phyloP scores from a whole-genome alignment of 2,113 vertebrate species.

The Aplodontia rufa region DNA sequence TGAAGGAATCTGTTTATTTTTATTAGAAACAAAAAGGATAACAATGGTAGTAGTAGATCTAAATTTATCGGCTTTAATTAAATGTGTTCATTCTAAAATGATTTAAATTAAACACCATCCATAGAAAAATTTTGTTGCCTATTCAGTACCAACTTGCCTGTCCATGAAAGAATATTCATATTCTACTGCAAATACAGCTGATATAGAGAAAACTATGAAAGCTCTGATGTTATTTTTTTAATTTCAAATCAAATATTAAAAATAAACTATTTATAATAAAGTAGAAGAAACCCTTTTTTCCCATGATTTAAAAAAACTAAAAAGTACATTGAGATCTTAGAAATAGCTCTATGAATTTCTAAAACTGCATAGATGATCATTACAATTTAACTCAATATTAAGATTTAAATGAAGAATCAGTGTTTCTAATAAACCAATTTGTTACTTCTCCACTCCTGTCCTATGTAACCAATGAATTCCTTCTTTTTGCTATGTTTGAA shows the following conservation, averaged over 20 bases:
- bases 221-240: constrained; percentile 53
- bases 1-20: not conserved
- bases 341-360: constrained; percentile 3
- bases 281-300: not conserved
- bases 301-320: not conserved
- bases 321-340: not conserved
- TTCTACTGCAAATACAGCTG: constrained; percentile 61
- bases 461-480: not conserved
- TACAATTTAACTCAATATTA: not conserved
- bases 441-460: not conserved
- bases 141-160: constrained; percentile 76
- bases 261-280: not conserved
- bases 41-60: not conserved
- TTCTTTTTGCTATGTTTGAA: not conserved
- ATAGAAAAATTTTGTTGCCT: constrained; percentile 70
- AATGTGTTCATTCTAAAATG: constrained; percentile 73
- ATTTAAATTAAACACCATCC: constrained; percentile 70
- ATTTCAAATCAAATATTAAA: constrained; percentile 52
- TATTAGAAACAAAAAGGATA: not conserved
- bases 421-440: not conserved
- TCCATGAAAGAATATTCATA: constrained; percentile 65
- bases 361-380: not conserved
- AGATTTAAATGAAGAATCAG: not conserved
- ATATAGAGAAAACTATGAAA: constrained; percentile 40
- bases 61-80: constrained; percentile 70